Evolutionary conservation across 2,797 vertebrate species (phyloP).

Genomic region (Yasuhikotakia modesta): DNA sequence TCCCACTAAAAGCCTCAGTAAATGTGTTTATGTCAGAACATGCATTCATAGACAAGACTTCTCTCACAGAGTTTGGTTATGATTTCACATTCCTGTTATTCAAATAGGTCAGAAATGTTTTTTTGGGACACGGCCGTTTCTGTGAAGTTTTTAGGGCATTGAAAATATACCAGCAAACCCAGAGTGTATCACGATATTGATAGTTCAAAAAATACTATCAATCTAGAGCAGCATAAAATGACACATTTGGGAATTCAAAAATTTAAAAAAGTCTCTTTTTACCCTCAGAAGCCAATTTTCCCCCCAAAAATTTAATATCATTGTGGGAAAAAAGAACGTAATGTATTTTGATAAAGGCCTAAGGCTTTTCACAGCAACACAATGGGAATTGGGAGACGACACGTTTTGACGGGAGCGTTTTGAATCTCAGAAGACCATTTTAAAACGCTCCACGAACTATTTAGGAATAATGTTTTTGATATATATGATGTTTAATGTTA

Average conservation of each 20-base stretch:
- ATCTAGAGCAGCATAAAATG: slow-evolving; percentile 33
- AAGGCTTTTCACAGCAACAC: slow-evolving; percentile 38
- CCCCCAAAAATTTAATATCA: slow-evolving; percentile 15
- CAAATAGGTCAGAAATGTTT: slow-evolving; percentile 44
- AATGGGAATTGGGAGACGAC: slow-evolving; percentile 27
- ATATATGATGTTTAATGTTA: too few relatives aligned
- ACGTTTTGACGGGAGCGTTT: slow-evolving; percentile 17
- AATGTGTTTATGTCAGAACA: background rate
- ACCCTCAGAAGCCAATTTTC: slow-evolving; percentile 36
- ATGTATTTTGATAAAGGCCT: slow-evolving; percentile 33
- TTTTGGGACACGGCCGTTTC: slow-evolving; percentile 19
- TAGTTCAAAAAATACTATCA: slow-evolving; percentile 18
- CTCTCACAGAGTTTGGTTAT: background rate
- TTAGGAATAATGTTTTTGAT: too few relatives aligned
- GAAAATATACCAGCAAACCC: slow-evolving; percentile 23
- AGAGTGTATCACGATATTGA: slow-evolving; percentile 37
- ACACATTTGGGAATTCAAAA: slow-evolving; percentile 39
- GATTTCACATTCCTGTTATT: slow-evolving; percentile 14
- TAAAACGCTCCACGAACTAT: too few relatives aligned
- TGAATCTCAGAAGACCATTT: slow-evolving; percentile 5
- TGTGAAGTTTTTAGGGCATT: slow-evolving; percentile 38
- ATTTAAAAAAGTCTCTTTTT: slow-evolving; percentile 30
- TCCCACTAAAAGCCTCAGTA: background rate
- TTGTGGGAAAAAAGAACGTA: slow-evolving; percentile 33
- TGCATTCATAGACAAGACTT: background rate